phyloP scores from a whole-genome alignment of 2,113 vertebrate species.

The Crotophaga sulcirostris region DNA sequence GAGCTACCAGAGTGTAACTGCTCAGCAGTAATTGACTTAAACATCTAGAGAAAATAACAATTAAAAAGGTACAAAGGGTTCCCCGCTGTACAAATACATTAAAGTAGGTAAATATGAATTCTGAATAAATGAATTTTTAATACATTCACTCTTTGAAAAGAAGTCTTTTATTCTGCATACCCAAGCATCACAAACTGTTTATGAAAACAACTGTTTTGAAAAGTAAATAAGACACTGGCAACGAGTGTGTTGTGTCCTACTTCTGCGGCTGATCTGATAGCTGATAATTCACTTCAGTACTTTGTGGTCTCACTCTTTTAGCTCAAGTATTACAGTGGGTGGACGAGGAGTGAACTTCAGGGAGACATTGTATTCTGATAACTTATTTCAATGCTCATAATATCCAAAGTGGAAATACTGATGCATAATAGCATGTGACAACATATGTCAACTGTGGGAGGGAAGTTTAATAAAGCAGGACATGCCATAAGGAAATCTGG shows the following conservation, averaged over 20 bases:
- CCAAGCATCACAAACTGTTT: conserved; percentile 34
- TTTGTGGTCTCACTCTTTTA: neutral
- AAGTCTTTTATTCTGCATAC: conserved; percentile 21
- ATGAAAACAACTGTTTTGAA: conserved; percentile 37
- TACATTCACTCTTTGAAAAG: conserved; percentile 33
- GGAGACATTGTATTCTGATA: neutral
- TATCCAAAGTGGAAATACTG: neutral
- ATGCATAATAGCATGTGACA: neutral
- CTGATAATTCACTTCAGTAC: neutral
- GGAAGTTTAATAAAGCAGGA: conserved; percentile 5
- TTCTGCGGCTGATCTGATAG: neutral
- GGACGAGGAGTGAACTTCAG: neutral
- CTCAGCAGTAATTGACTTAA: conserved; percentile 48
- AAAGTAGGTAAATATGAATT: conserved; percentile 43
- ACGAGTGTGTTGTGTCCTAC: neutral
- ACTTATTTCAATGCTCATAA: neutral
- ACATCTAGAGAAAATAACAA: conserved; percentile 51
- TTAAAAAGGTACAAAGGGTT: conserved; percentile 46
- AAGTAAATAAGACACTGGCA: conserved; percentile 32
- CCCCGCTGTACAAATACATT: conserved; percentile 14
- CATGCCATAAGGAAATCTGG: neutral
- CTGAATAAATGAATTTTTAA: conserved; percentile 63
- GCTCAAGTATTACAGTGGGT: neutral
- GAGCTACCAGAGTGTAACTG: neutral
- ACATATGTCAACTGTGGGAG: neutral